Percentiles rank a stretch among this genome's conserved stretches.
Conservation (phyloP, 2,113 vertebrate species). For the Chloropsis hardwickii region DNA sequence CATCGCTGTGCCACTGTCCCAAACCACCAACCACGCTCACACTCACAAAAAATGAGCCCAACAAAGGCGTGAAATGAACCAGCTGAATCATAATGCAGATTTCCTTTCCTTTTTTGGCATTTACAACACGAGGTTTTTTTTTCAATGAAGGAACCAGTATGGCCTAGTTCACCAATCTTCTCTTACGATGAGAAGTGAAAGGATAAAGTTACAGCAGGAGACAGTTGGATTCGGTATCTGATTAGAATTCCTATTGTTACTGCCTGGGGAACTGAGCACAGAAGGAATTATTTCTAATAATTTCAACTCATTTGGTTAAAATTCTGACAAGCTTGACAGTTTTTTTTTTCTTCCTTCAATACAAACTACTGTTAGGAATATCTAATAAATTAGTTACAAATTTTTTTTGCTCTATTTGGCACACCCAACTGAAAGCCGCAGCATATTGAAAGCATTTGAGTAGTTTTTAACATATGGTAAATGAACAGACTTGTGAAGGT, state of each 20-base stretch:
- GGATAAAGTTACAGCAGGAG: not conserved
- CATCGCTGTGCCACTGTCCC: not conserved
- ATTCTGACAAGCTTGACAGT: not conserved
- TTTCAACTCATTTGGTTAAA: not conserved
- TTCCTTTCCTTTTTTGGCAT: not conserved
- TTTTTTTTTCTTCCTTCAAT: not conserved
- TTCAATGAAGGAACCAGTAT: not conserved
- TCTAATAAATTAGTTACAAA: not conserved
- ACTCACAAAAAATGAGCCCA: not conserved
- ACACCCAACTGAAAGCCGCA: not conserved
- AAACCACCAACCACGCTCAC: fast-evolving
- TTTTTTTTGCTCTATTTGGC: not conserved
- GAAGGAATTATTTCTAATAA: constrained; percentile 2
- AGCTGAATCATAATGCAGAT: fast-evolving
- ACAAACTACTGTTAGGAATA: not conserved
- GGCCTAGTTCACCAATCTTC: not conserved
- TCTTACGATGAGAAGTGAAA: not conserved
- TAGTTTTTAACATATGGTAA: not conserved
- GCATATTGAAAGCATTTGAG: not conserved
- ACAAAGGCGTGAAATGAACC: not conserved
- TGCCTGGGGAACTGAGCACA: not conserved
- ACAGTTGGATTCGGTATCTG: not conserved
- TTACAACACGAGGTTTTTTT: not conserved
- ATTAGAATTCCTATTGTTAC: not conserved
- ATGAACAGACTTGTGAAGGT: not conserved